Evolutionary conservation across 2,797 vertebrate genomes (phyloP).

Genomic region (Scolopax bukidnonensis): DNA sequence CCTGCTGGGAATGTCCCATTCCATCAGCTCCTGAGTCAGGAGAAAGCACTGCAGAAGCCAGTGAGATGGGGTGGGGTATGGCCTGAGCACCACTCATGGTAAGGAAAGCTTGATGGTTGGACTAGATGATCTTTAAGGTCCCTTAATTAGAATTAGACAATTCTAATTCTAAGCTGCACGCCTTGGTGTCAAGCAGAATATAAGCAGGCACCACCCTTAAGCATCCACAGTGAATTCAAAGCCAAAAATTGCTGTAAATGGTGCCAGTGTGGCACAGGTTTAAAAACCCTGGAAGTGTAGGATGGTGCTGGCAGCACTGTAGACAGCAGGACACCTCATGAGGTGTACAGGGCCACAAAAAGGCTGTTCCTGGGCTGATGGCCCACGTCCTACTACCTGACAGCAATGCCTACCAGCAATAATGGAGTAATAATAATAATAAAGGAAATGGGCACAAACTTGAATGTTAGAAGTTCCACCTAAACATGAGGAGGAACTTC

Average conservation of each 20-base stretch:
- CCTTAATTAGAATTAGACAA: no score
- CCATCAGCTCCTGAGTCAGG: background rate
- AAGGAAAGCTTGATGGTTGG: background rate
- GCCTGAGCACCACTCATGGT: background rate
- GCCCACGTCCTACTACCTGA: background rate
- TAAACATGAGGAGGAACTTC: no score
- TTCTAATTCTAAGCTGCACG: background rate
- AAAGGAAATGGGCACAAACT: no score
- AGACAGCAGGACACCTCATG: background rate
- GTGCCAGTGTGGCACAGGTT: background rate
- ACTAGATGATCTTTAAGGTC: no score
- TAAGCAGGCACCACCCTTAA: background rate
- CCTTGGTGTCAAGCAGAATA: background rate
- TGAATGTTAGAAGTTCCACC: no score
- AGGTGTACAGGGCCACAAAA: background rate
- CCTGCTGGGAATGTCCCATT: background rate
- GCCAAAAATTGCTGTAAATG: accelerated
- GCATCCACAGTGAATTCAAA: background rate
- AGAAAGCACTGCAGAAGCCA: background rate
- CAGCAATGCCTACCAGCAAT: background rate
- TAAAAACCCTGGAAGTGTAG: background rate
- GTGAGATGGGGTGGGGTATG: accelerated
- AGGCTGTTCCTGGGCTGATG: background rate
- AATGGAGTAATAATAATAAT: background rate
- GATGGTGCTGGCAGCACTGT: background rate